Evolutionary conservation across 2,113 vertebrate species (phyloP).

Genomic region (Hemiscyllium ocellatum): DNA sequence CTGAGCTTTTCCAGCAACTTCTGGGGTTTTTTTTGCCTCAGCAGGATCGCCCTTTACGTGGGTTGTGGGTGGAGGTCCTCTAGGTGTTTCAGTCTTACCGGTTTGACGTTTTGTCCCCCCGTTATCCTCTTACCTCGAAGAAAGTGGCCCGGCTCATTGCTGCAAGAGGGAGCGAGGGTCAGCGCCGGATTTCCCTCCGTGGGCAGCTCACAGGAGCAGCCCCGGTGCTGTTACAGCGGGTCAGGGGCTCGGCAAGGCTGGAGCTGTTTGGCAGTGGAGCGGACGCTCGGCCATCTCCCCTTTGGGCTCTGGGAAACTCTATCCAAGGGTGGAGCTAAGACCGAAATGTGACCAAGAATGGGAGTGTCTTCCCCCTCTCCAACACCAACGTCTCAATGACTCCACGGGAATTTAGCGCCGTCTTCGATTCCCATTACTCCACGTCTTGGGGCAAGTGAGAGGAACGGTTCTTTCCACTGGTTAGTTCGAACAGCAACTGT

Average conservation of each 20-base stretch:
- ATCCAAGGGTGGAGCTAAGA: conserved; percentile 32
- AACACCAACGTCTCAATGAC: not conserved
- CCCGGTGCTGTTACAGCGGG: not conserved
- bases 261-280: not conserved
- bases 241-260: not conserved
- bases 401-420: conserved; percentile 1
- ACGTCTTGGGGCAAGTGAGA: not conserved
- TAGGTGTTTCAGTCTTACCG: not conserved
- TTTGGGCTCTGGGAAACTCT: not conserved
- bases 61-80: not conserved
- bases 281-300: not conserved
- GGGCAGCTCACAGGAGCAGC: not conserved
- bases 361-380: not conserved
- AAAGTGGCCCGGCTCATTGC: conserved; percentile 45
- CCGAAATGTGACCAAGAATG: conserved; percentile 29
- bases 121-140: conserved; percentile 47
- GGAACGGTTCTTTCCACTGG: not conserved
- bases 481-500: not conserved
- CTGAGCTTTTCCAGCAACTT: too few relatives aligned
- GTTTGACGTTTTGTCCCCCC: not conserved
- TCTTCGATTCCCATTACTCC: not conserved
- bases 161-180: conserved; percentile 5
- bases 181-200: too few relatives aligned
- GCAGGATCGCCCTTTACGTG: not conserved
- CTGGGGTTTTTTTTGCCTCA: too few relatives aligned